A percentile compares a stretch with the other conserved stretches of the same genome.
phyloP scores from a whole-genome alignment of 2,888 invertebrate genomes.

The Marasmarcha lunaedactyla region DNA sequence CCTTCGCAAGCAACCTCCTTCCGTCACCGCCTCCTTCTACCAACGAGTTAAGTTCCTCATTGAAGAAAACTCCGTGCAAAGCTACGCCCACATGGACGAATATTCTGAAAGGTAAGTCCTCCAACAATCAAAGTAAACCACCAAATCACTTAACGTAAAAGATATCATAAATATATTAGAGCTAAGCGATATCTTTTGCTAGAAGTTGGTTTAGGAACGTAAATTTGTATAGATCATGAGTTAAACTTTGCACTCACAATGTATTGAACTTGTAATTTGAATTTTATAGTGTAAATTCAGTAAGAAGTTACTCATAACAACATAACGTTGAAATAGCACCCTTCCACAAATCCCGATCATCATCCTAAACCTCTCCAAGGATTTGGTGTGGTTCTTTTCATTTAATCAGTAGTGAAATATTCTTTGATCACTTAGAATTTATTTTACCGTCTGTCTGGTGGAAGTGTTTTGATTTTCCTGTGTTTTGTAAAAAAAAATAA shows the following conservation, averaged over 20 bases:
- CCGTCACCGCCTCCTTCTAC: slow-evolving; percentile 96
- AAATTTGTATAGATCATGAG: slow-evolving; percentile 53
- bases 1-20: slow-evolving; percentile 94
- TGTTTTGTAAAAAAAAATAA: slow-evolving; percentile 48
- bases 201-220: slow-evolving; percentile 43
- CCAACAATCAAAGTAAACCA: slow-evolving; percentile 25
- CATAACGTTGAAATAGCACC: slow-evolving; percentile 58
- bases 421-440: slow-evolving; percentile 49
- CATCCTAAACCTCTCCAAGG: slow-evolving; percentile 66
- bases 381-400: slow-evolving; percentile 69
- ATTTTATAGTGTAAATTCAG: slow-evolving; percentile 44
- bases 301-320: slow-evolving; percentile 48
- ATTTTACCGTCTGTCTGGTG: slow-evolving; percentile 65
- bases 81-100: slow-evolving; percentile 96
- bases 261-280: slow-evolving; percentile 58
- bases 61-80: slow-evolving; percentile 98
- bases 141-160: slow-evolving; percentile 57
- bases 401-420: slow-evolving; percentile 34
- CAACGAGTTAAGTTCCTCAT: slow-evolving; percentile 98
- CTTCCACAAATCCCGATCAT: slow-evolving; percentile 55
- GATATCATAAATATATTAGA: slow-evolving; percentile 31
- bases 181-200: slow-evolving; percentile 43
- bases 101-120: slow-evolving; percentile 96
- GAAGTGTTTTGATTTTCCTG: slow-evolving; percentile 70
- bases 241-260: slow-evolving; percentile 58